phyloP scores from a whole-genome alignment of 2,797 vertebrate genomes.

The Labroides dimidiatus region DNA sequence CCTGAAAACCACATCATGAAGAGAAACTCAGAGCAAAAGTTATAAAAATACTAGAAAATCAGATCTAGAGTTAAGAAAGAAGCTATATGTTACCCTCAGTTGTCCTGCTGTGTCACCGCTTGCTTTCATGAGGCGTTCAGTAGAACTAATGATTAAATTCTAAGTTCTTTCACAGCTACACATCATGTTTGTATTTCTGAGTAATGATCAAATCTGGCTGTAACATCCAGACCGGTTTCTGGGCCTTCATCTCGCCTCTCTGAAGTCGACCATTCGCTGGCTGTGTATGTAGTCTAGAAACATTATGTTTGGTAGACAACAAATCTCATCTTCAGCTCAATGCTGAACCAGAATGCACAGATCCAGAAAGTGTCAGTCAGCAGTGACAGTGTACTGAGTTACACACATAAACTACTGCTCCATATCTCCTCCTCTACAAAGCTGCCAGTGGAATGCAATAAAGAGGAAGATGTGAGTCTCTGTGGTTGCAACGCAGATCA shows the following conservation, averaged over 20 bases:
- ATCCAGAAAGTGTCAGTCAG: slow-evolving; percentile 12
- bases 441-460: slow-evolving; percentile 10
- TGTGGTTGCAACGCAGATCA: slow-evolving; percentile 7
- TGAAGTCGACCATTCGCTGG: neutral
- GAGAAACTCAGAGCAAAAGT: neutral
- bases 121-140: neutral
- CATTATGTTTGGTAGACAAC: neutral
- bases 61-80: neutral
- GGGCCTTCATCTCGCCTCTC: slow-evolving; percentile 9
- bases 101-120: slow-evolving; percentile 2
- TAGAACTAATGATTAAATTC: neutral
- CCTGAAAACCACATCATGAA: too few relatives aligned
- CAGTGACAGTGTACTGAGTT: slow-evolving; percentile 6
- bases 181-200: too few relatives aligned
- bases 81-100: neutral
- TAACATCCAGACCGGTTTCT: neutral
- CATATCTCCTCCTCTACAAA: slow-evolving; percentile 4
- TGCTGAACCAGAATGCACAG: neutral
- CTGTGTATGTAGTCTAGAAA: too few relatives aligned
- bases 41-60: neutral
- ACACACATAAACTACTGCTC: neutral
- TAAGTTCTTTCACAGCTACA: too few relatives aligned
- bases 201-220: neutral
- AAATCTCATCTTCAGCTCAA: slow-evolving; percentile 9
- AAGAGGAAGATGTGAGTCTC: slow-evolving; percentile 16